Evolutionary conservation across 1,140 invertebrate species (phyloP).

Genomic region (Bathynomus jamesi): DNA sequence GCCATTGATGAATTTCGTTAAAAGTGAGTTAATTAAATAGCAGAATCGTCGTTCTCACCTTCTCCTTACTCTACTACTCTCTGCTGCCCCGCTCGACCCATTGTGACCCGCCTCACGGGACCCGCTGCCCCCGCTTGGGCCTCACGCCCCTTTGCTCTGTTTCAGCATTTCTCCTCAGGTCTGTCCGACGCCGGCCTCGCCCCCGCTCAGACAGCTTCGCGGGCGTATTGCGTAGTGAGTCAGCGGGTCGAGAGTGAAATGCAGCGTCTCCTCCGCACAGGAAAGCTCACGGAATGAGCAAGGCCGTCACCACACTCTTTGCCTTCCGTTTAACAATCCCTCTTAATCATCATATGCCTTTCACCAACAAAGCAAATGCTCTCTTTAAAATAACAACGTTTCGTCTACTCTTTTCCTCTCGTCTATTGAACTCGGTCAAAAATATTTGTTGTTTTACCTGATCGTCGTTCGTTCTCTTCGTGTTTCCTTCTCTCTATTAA

Average conservation of each 20-base stretch:
- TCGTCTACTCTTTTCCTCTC: neutral
- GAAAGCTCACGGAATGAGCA: conserved; percentile 33
- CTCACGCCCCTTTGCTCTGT: conserved; percentile 26
- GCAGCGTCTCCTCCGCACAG: conserved; percentile 25
- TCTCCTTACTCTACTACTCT: too few species aligned
- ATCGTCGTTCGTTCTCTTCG: neutral
- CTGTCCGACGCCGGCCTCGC: conserved; percentile 28
- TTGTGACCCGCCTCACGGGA: neutral
- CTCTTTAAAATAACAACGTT: neutral
- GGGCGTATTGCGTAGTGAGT: conserved; percentile 29
- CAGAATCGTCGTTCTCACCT: too few species aligned
- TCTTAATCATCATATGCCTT: neutral
- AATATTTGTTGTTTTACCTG: neutral
- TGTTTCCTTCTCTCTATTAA: too few species aligned
- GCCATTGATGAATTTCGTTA: neutral
- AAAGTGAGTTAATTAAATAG: too few species aligned
- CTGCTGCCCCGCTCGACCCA: neutral
- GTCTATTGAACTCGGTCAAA: neutral
- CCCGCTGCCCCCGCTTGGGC: conserved; percentile 11
- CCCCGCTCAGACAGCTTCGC: conserved; percentile 24
- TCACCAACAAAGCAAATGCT: neutral
- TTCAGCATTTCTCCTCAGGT: conserved; percentile 33
- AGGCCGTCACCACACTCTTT: too few species aligned
- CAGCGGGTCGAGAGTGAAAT: conserved; percentile 28
- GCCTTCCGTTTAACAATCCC: neutral